These are phyloP conservation scores for Scalopus aquaticus DNA, from an alignment of 2,113 vertebrate species.

Conservation along the genomic window DNA sequence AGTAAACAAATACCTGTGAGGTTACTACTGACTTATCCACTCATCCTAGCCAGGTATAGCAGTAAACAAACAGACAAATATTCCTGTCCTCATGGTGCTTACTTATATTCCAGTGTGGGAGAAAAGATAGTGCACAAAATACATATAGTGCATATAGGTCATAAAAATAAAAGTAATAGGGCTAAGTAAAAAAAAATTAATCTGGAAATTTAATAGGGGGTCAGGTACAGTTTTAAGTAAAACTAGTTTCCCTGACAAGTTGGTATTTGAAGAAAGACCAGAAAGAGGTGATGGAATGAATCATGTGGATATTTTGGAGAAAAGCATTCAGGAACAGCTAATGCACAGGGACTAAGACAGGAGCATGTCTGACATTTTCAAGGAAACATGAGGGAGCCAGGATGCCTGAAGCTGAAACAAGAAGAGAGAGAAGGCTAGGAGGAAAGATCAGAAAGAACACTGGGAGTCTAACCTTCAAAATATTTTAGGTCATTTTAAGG, in stretches of 20 bases:
- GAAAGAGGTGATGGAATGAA: neutral
- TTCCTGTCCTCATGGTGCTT: neutral
- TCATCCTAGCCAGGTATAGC: neutral
- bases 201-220: neutral
- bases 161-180: neutral
- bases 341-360: neutral
- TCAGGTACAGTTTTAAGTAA: neutral
- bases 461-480: neutral
- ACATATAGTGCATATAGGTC: neutral
- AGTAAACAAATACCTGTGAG: neutral
- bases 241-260: neutral
- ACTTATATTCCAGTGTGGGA: neutral
- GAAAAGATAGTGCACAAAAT: neutral
- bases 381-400: neutral
- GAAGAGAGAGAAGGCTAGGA: rapidly evolving
- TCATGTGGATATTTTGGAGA: conserved; percentile 8
- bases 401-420: neutral
- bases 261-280: conserved; percentile 44
- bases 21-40: neutral
- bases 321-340: neutral
- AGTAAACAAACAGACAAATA: neutral
- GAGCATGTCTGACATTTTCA: neutral
- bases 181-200: neutral
- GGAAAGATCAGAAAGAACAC: neutral
- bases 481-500: neutral